These are phyloP conservation scores for Peromyscus eremicus DNA, from an alignment of 2,797 vertebrate genomes.

Conservation along the genomic window DNA sequence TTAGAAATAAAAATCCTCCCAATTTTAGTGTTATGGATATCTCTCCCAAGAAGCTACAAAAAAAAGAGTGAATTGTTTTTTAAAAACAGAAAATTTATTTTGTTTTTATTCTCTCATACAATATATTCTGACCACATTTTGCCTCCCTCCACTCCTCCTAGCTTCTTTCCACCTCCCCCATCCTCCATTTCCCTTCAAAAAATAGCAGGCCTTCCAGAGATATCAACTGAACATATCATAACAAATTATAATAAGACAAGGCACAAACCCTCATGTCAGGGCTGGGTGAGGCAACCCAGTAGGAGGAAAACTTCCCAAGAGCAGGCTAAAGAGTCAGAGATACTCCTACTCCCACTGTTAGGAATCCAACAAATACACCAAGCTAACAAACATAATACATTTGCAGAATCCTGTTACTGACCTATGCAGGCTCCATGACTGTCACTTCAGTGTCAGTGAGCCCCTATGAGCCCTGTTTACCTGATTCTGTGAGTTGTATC, in stretches of 20 bases:
- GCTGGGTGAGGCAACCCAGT: not conserved
- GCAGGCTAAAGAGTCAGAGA: not conserved
- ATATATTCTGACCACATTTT: not conserved
- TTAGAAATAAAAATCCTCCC: not conserved
- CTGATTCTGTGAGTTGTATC: not conserved
- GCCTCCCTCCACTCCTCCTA: not conserved
- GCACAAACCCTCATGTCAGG: not conserved
- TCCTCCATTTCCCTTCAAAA: not conserved
- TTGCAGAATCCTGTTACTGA: not conserved
- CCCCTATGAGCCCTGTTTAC: not conserved
- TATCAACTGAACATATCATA: not conserved
- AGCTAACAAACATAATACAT: not conserved
- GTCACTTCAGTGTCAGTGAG: not conserved
- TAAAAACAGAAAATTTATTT: not conserved
- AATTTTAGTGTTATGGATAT: not conserved
- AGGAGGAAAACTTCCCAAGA: not conserved
- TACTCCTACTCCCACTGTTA: not conserved
- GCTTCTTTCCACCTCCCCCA: not conserved
- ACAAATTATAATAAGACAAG: too few relatives aligned
- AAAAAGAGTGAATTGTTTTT: not conserved
- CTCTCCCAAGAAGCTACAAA: not conserved
- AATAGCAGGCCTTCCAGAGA: not conserved
- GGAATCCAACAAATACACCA: not conserved
- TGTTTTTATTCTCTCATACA: not conserved
- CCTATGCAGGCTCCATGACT: too few relatives aligned